These are phyloP conservation scores for Latrodectus elegans DNA, from an alignment of 2,888 invertebrate genomes.

Conservation along the genomic window DNA sequence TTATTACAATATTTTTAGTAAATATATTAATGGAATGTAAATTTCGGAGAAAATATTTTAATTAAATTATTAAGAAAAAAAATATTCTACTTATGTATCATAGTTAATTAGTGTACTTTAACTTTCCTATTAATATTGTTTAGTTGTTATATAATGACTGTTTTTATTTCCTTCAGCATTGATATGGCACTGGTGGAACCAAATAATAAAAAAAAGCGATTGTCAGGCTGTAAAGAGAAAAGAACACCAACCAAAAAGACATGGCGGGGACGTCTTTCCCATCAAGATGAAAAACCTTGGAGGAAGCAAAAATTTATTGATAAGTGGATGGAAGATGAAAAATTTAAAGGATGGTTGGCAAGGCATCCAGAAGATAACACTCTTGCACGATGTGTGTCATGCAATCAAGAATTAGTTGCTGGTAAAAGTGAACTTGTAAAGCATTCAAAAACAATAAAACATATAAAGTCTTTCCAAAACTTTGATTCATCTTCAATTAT, in stretches of 20 bases:
- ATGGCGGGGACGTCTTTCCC: constrained; percentile 51
- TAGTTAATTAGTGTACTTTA: too few species aligned
- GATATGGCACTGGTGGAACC: constrained; percentile 17
- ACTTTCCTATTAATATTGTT: too few species aligned
- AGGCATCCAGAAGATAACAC: constrained; percentile 65
- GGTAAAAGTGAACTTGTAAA: constrained; percentile 67
- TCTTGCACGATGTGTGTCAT: constrained; percentile 55
- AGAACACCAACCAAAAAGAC: constrained; percentile 55
- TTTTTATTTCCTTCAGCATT: constrained; percentile 23
- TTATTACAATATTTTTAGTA: too few species aligned
- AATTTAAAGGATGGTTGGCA: constrained; percentile 62
- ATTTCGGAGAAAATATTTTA: too few species aligned
- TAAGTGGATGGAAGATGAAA: constrained; percentile 60
- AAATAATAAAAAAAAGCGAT: constrained; percentile 9
- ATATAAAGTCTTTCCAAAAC: constrained; percentile 49
- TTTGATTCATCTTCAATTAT: constrained; percentile 33
- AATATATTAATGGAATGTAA: too few species aligned
- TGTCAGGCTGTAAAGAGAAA: constrained; percentile 22
- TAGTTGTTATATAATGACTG: too few species aligned
- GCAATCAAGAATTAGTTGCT: constrained; percentile 62
- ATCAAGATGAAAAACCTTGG: constrained; percentile 61
- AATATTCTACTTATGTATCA: too few species aligned
- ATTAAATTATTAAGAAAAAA: too few species aligned
- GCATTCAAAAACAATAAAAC: constrained; percentile 59
- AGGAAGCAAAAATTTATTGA: constrained; percentile 65